Conservation (phyloP, 2,888 invertebrate species). For the Holacanthella duospinosa region DNA sequence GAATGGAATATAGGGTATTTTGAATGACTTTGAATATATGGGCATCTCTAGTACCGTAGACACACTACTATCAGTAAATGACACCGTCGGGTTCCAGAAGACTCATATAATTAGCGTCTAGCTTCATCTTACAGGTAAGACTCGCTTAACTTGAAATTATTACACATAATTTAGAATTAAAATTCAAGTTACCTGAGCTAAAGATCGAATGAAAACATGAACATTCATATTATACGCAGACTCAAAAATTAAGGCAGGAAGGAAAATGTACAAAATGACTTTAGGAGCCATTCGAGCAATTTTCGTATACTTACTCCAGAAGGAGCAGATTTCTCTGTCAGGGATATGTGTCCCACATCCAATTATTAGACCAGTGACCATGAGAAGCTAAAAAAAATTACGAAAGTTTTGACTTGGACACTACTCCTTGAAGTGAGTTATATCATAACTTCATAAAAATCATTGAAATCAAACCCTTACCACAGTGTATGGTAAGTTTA, state of each 20-base stretch:
- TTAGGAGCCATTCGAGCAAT: conserved; percentile 35
- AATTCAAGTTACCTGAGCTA: conserved; percentile 25
- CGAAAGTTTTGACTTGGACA: background rate
- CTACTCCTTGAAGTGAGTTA: background rate
- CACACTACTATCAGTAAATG: no score
- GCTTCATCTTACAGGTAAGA: no score
- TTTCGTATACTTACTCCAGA: conserved; percentile 28
- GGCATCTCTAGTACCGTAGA: no score
- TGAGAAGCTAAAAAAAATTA: background rate
- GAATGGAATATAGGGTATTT: no score
- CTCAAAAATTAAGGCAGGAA: conserved; percentile 34
- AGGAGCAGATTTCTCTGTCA: conserved; percentile 4
- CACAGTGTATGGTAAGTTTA: conserved; percentile 42
- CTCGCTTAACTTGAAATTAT: no score
- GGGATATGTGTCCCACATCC: conserved; percentile 1
- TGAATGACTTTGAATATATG: no score
- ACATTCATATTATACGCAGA: conserved; percentile 36
- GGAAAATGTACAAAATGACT: conserved; percentile 34
- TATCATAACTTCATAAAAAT: no score
- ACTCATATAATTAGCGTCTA: no score
- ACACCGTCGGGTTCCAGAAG: no score
- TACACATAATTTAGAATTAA: no score
- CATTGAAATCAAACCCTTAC: background rate
- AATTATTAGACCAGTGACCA: background rate
- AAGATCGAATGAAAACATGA: conserved; percentile 32